phyloP scores from a whole-genome alignment of 2,888 invertebrate genomes.

The Idaea straminata region DNA sequence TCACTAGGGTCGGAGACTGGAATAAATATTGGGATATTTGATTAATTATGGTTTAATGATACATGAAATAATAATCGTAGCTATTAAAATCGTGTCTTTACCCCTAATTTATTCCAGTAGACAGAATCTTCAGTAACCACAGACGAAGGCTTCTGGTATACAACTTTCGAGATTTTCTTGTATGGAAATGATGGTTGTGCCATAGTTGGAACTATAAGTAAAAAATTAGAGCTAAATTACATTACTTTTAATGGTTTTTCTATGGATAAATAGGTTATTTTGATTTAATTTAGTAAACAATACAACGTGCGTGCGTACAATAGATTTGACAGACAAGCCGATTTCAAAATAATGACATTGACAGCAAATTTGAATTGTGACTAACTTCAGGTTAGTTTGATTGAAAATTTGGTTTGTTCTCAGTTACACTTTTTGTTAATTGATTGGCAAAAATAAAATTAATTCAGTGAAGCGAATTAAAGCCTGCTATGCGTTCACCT shows the following conservation, averaged over 20 bases:
- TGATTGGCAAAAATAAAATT: background rate
- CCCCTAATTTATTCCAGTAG: conserved; percentile 94
- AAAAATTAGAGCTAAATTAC: conserved; percentile 3
- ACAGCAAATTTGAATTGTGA: background rate
- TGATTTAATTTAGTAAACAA: background rate
- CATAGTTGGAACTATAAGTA: conserved; percentile 36
- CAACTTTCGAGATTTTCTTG: conserved; percentile 86
- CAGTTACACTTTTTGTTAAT: background rate
- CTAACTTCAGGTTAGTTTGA: background rate
- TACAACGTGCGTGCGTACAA: background rate
- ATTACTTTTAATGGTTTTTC: conserved; percentile 11
- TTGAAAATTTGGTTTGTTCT: background rate
- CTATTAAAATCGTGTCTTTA: conserved; percentile 62
- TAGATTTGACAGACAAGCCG: background rate
- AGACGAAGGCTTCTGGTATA: conserved; percentile 83
- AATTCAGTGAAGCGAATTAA: too few species aligned
- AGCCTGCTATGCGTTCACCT: too few species aligned
- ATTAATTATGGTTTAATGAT: background rate
- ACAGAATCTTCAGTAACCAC: conserved; percentile 87
- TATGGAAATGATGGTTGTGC: conserved; percentile 76
- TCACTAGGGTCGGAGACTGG: conserved; percentile 90
- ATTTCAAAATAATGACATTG: background rate
- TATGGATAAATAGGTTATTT: background rate
- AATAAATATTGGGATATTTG: conserved; percentile 30
- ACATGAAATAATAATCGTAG: background rate